Evolutionary conservation across 2,888 invertebrate species (phyloP), one percentile per base, ranked within the genome.

Genomic region (Lordiphosa andalusiaca): DNA sequence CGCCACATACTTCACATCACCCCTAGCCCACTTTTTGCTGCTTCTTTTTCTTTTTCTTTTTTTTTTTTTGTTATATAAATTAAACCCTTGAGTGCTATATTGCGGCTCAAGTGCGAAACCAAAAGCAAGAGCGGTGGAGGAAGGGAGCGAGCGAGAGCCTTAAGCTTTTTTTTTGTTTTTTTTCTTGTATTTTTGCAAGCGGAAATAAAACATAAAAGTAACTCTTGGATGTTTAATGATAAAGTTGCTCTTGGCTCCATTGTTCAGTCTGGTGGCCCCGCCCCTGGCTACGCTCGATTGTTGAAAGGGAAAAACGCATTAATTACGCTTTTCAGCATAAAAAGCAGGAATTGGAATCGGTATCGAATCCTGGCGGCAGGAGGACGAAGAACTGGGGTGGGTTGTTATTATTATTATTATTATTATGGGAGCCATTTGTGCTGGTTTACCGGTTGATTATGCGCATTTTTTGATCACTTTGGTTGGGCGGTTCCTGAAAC

Each of bases 201-300:
- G 83, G 77, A 83, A 80, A 77, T 75, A 80, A 75, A 77, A 73
- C 83, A 83, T 80, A 83, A 77, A 80, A 83, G 83, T 75, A 61
- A 73, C 83, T 82, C 73, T 82, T 71, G 63, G 76, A 68, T 75
- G 80, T 75, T 82, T 77, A 77, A 77, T 77, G 76, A 77, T 77
- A 77, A 77, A 78, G 72, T 74, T 77, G 35, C 67, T 73, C 30
- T 30, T 30, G 30, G 68, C 58, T 64, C 46, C 59, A 60, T 67
- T 77, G 77, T 73, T 71, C 59, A 35, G 25, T 33, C 53, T 39
- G 51, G 67, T 48, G 60, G 52, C 52, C 38, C 50, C 58, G 55
- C 66, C 55, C 49, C 40, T 62, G 67, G 62, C 55, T 1, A 3
- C 2, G 25, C 25, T 25, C 81, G 48, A 58, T 46, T 48, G 57